phyloP scores from a whole-genome alignment of 2,888 invertebrate species.

The Thereva unica region DNA sequence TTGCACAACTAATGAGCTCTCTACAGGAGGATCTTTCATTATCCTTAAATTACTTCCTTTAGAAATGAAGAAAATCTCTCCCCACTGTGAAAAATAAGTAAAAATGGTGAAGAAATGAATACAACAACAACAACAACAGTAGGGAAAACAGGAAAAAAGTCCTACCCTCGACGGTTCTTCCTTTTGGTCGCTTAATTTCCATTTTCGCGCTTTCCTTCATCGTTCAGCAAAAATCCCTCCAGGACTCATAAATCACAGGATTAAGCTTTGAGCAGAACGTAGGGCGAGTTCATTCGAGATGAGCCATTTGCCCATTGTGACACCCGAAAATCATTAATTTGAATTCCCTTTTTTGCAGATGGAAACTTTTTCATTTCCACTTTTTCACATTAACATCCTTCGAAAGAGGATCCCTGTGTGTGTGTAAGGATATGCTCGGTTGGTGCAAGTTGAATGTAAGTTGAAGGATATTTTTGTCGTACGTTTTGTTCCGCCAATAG shows the following conservation, averaged over 20 bases:
- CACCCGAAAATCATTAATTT: slow-evolving; percentile 40
- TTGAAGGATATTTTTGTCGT: neutral
- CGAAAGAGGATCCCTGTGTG: too few species aligned
- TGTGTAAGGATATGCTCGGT: too few species aligned
- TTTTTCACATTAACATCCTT: neutral
- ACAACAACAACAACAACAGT: neutral
- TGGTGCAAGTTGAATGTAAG: slow-evolving; percentile 12
- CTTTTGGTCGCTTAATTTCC: slow-evolving; percentile 25
- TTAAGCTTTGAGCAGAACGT: slow-evolving; percentile 15
- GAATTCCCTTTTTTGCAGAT: slow-evolving; percentile 21
- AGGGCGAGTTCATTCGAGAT: slow-evolving; percentile 29
- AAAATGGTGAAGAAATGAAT: neutral
- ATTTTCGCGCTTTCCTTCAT: slow-evolving; percentile 27
- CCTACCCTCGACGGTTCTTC: neutral
- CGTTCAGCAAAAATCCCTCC: slow-evolving; percentile 18
- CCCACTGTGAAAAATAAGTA: neutral
- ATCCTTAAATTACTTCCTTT: slow-evolving; percentile 21
- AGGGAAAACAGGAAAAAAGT: slow-evolving; percentile 1
- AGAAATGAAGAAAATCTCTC: neutral
- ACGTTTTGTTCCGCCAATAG: slow-evolving; percentile 6
- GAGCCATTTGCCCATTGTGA: slow-evolving; percentile 34
- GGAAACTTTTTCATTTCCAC: slow-evolving; percentile 27
- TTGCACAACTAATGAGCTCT: slow-evolving; percentile 9
- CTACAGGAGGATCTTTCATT: slow-evolving; percentile 16
- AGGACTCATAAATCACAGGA: slow-evolving; percentile 28